Conservation (phyloP, 2,113 vertebrate genomes). For the Nyctereutes procyonoides region DNA sequence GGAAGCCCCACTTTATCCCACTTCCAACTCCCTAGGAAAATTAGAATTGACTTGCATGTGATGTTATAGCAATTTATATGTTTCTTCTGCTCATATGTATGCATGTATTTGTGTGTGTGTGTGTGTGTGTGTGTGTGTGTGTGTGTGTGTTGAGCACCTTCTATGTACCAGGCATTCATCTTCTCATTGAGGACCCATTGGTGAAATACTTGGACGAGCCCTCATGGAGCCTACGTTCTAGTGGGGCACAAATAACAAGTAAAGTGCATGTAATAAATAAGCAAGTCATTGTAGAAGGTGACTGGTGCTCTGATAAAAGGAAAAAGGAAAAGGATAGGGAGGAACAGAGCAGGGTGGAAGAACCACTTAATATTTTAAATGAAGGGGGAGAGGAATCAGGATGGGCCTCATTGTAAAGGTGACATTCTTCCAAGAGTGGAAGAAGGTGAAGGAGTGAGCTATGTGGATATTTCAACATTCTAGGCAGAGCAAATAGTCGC, state of each 20-base stretch:
- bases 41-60: neutral
- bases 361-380: accelerated
- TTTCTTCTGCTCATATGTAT: neutral
- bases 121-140: accelerated
- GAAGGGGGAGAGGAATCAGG: too few relatives aligned
- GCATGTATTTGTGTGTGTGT: neutral
- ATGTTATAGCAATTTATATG: neutral
- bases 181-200: neutral
- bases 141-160: accelerated
- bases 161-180: neutral
- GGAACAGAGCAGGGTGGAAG: too few relatives aligned
- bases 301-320: neutral
- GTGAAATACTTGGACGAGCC: too few relatives aligned
- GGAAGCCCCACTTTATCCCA: neutral
- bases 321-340: neutral
- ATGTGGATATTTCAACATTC: neutral
- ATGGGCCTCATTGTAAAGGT: neutral
- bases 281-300: neutral
- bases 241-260: neutral
- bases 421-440: neutral
- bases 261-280: neutral
- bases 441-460: neutral
- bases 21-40: neutral
- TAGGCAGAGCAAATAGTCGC: neutral
- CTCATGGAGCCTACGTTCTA: neutral